Base-by-base conservation (phyloP, 2,888 invertebrate genomes). In the Creontiades dilutus region DNA sequence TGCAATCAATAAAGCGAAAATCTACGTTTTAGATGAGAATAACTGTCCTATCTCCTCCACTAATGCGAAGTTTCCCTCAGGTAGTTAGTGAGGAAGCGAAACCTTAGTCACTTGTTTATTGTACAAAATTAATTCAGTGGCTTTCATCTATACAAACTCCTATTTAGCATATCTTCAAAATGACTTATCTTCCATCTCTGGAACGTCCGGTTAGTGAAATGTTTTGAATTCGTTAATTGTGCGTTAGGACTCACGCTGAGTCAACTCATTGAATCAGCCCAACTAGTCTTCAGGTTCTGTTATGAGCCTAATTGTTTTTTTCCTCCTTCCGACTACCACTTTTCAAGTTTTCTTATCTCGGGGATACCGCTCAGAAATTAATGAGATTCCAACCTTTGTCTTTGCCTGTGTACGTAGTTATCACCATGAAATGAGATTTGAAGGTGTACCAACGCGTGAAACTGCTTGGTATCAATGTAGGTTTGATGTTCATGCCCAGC, bases 121-220 rank as follows among this genome's bases (percentile, higher is more conserved):
- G 16, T n/a, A 57, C 57, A 0, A 57, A 57, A 57, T 57, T n/a
- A 57, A 14, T 57, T n/a, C 57, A 16, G n/a, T n/a, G 57, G 57
- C 7, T 57, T 16, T 57, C 57, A 16, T 57, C 57, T 57, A 7
- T 7, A 57, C 57, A n/a, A 57, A 57, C 57, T n/a, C n/a, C 57
- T 57, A 57, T 16, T 57, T 57, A 57, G 16, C 57, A 57, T n/a
- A 57, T 57, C 57, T 57, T 57, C 57, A n/a, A 57, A 57, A 57
- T 57, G 16, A 16, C 14, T 37, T n/a, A 57, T 57, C 14, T 57
- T 57, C 19, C 57, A 57, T 57, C 57, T 57, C 19, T n/a, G 57
- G 57, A 57, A 57, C 57, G 16, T 57, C 57, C 57, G 14, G 57
- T 57, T n/a, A 57, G 52, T 52, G 13, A 52, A 52, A 52, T 16